Base-by-base conservation (phyloP, 2,113 vertebrate genomes). In the Thomomys bottae region DNA sequence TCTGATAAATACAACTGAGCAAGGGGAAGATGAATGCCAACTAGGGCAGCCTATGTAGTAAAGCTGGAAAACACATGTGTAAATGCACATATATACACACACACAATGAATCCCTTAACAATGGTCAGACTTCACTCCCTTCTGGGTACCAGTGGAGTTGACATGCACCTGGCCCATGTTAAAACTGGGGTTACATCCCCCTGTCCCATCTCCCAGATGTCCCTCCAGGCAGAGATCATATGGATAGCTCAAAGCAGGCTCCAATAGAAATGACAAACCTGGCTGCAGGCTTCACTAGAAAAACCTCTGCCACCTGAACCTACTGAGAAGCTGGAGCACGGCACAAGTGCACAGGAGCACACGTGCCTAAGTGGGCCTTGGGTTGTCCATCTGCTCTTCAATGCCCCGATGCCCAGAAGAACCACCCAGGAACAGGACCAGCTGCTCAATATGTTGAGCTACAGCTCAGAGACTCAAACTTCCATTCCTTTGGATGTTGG, bases 241-340 rank as follows among this genome's bases (percentile, higher is more conserved):
- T 24, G 34, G 70, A 38, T 4, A 89, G 82, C 28, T 28, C 88
- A 59, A 42, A 42, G 63, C 49, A 64, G 42, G 63, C 45, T 57
- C 45, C 21, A n/a, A 34, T 30, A 68, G 73, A 83, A 84, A 59
- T 86, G 63, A 34, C 66, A 82, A 79, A 61, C 30, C 57, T 42
- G 57, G 32, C 72, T 68, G 34, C 42, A 68, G 87, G 72, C 38
- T 91, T 92, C 63, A n/a, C 67, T 64, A 80, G 81, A 93, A 87
- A 66, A 90, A 78, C 38, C 40, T 64, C 85, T 81, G 45, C 45
- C 34, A 68, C 45, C 82, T 24, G 49, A 54, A 54, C 49, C 49
- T 54, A 54, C 49, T 54, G 23, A 83, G 82, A 84, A 89, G 24
- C 79, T 63, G 34, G 66, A 83, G 76, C 10, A 28, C 18, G 30